phyloP scores from a whole-genome alignment of 2,888 invertebrate species.

The Pammene aurita region DNA sequence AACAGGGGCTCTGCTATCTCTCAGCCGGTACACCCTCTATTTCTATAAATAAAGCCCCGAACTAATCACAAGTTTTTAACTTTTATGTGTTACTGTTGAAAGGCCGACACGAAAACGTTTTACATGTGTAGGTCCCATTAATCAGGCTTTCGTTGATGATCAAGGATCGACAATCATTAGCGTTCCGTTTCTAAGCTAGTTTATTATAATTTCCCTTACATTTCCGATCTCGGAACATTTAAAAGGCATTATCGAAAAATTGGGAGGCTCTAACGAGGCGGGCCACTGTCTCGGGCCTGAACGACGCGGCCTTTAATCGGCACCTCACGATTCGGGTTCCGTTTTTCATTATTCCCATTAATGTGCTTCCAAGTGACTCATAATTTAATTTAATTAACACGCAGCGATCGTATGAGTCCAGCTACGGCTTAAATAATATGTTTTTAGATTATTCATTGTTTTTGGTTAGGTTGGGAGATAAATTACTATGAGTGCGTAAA shows the following conservation, averaged over 20 bases:
- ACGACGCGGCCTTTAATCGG: constrained; percentile 73
- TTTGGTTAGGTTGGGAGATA: constrained; percentile 9
- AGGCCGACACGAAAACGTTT: constrained; percentile 24
- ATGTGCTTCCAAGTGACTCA: constrained; percentile 31
- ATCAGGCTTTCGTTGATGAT: constrained; percentile 40
- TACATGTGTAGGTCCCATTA: constrained; percentile 34
- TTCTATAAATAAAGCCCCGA: not conserved
- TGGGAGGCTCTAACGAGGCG: constrained; percentile 60
- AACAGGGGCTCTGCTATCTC: too few species aligned
- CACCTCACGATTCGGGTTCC: constrained; percentile 62
- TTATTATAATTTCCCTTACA: constrained; percentile 57
- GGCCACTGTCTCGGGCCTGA: constrained; percentile 62
- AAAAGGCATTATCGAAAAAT: constrained; percentile 60
- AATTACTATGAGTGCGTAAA: constrained; percentile 27
- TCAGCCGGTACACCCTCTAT: too few species aligned
- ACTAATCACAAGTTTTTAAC: too few species aligned
- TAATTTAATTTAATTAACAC: constrained; percentile 38
- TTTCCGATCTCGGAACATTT: constrained; percentile 57
- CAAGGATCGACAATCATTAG: constrained; percentile 41
- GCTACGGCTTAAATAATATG: constrained; percentile 9
- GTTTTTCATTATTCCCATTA: constrained; percentile 32
- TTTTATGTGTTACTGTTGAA: constrained; percentile 4
- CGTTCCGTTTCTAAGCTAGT: constrained; percentile 38
- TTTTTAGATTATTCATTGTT: constrained; percentile 3
- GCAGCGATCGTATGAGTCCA: constrained; percentile 24